These are phyloP conservation scores for Rattus rattus DNA, from an alignment of 2,113 vertebrate genomes.

Conservation along the genomic window DNA sequence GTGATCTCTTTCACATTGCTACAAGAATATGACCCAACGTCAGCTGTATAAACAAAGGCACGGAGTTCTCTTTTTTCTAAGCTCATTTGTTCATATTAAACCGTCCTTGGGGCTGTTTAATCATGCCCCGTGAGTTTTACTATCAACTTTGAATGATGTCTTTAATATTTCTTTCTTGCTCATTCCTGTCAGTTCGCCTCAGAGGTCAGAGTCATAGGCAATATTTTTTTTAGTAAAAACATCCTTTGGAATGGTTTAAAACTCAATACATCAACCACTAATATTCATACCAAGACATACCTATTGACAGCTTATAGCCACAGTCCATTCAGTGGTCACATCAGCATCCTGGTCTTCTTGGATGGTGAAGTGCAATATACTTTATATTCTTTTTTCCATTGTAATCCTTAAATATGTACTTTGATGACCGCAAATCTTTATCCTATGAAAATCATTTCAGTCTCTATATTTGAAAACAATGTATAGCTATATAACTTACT, in stretches of 20 bases:
- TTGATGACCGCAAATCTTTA: background rate
- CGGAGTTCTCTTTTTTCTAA: background rate
- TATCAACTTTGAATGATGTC: background rate
- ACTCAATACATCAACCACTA: background rate
- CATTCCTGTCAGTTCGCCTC: background rate
- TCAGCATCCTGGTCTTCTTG: background rate
- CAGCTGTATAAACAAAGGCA: background rate
- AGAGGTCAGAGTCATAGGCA: background rate
- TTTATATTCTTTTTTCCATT: background rate
- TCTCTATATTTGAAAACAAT: background rate
- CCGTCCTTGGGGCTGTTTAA: background rate
- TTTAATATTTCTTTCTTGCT: background rate
- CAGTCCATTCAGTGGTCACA: background rate
- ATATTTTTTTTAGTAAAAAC: background rate
- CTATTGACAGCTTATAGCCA: background rate
- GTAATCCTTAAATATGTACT: background rate
- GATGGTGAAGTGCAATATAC: background rate
- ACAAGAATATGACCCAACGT: background rate
- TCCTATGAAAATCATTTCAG: background rate
- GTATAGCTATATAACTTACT: background rate
- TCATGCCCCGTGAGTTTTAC: background rate
- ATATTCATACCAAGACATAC: background rate
- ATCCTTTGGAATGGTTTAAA: conserved; percentile 4
- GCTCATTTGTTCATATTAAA: background rate
- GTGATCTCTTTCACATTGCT: background rate